A percentile compares a stretch with the other conserved stretches of the same genome.
Conservation (phyloP, 2,888 invertebrate species). For the Caenorhabditis sulstoni region DNA sequence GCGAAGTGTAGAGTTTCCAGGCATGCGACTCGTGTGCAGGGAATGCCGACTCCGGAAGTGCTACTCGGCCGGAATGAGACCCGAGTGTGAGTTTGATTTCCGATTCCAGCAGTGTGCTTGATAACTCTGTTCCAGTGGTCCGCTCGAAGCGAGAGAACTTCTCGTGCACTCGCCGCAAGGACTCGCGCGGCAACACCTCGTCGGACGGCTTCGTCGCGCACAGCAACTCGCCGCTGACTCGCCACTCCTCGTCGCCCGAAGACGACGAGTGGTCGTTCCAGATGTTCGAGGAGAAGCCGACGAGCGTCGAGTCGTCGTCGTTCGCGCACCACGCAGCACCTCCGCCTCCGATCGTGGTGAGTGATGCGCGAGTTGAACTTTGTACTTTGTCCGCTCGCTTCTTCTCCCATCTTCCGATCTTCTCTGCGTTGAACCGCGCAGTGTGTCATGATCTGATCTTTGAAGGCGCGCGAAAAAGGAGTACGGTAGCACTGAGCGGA, state of each 20-base stretch:
- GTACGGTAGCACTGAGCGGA: neutral
- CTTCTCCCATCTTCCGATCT: slow-evolving; percentile 20
- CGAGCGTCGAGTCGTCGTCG: neutral
- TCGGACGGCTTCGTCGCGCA: slow-evolving; percentile 3
- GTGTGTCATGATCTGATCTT: slow-evolving; percentile 25
- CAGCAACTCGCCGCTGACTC: slow-evolving; percentile 30
- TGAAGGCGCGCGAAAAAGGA: neutral
- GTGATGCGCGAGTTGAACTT: slow-evolving; percentile 6
- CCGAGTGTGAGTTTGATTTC: slow-evolving; percentile 53
- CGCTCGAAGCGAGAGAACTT: slow-evolving; percentile 54
- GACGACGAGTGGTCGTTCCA: slow-evolving; percentile 49
- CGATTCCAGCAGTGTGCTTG: too few relatives aligned
- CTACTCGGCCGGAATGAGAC: slow-evolving; percentile 64
- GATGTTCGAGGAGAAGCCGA: slow-evolving; percentile 40
- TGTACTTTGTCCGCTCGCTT: slow-evolving; percentile 43
- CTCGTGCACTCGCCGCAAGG: slow-evolving; percentile 45
- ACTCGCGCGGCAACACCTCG: slow-evolving; percentile 25
- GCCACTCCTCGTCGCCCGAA: slow-evolving; percentile 36
- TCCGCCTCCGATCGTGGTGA: slow-evolving; percentile 30
- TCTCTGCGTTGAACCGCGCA: neutral
- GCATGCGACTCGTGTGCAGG: slow-evolving; percentile 66
- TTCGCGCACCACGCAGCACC: neutral
- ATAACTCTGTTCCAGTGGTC: slow-evolving; percentile 37
- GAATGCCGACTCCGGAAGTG: slow-evolving; percentile 67
- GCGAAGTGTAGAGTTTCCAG: slow-evolving; percentile 54